Conservation (phyloP, 2,113 vertebrate species). For the Hippocampus mohnikei region DNA sequence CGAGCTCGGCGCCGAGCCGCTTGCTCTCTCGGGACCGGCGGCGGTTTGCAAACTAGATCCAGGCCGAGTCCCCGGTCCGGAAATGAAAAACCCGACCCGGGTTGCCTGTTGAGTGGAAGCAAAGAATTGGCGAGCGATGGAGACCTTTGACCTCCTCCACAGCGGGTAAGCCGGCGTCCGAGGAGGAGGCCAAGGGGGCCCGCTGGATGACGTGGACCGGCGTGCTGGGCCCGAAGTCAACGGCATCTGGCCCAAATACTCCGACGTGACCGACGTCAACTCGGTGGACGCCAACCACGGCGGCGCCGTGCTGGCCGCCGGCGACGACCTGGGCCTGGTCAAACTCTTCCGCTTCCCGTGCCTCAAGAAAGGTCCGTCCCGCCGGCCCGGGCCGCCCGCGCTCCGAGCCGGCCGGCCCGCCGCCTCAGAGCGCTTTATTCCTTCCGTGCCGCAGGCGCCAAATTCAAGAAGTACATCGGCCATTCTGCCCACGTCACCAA, state of each 20-base stretch:
- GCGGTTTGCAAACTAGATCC: too few species aligned
- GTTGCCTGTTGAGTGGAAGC: too few species aligned
- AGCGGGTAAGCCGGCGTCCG: constrained; percentile 87
- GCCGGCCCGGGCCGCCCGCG: neutral
- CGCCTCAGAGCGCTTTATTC: neutral
- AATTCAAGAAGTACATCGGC: constrained; percentile 92
- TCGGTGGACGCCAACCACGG: constrained; percentile 94
- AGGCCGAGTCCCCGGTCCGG: too few species aligned
- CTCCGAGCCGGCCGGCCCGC: too few species aligned
- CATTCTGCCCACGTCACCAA: constrained; percentile 97
- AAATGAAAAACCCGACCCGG: too few species aligned
- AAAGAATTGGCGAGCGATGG: too few species aligned
- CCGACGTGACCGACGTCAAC: constrained; percentile 82
- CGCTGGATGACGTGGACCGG: constrained; percentile 95
- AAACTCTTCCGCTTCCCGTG: constrained; percentile 92
- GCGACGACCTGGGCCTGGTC: constrained; percentile 90
- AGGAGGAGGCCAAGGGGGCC: constrained; percentile 90
- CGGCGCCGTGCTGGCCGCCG: constrained; percentile 83
- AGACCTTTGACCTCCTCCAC: neutral
- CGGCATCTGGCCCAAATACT: constrained; percentile 95
- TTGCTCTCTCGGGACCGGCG: too few species aligned
- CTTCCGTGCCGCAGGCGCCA: constrained; percentile 77
- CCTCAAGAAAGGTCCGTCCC: constrained; percentile 86
- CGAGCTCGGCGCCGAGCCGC: too few species aligned
- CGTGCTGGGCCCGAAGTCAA: constrained; percentile 87